Evolutionary conservation across 2,888 invertebrate species (phyloP), one percentile per base, ranked within the genome.

Genomic region (Amiota mariae): DNA sequence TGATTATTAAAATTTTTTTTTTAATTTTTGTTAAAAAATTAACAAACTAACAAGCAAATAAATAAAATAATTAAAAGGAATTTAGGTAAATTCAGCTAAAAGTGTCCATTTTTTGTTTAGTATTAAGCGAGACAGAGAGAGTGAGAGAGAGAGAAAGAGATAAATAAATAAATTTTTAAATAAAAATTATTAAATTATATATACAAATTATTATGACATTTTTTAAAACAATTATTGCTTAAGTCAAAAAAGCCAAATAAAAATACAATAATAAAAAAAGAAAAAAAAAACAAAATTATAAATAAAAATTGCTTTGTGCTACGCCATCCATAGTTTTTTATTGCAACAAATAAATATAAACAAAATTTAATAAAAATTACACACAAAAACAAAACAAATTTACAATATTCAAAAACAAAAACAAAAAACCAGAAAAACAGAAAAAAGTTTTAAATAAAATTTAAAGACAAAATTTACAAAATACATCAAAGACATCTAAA

Each of bases 21-120:
- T 2, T 6, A 4, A 4, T 36, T 36, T 36, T 36, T 36, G 36
- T 36, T 36, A 36, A 6, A 36, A 36, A 36, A 36, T 6, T 36
- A 36, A 36, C 36, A 2, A 36, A 36, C 8, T 3, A 24, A 36
- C 2, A 36, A 36, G 36, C 36, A 36, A 36, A 24, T 24, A 24
- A n/a, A n/a, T n/a, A n/a, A n/a, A n/a, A n/a, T n/a, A n/a, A n/a
- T n/a, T n/a, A n/a, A 24, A 24, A 24, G 24, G 24, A 24, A 36
- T 36, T 36, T 36, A 4, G 36, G 36, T 6, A 36, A 67, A 20
- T 12, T 13, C 20, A 20, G 24, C 48, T 18, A 64, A 49, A 73
- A 79, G 81, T 80, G 85, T 85, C 85, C 85, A 85, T 85, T 85
- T 84, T 80, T 18, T 82, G 81, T 79, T 79, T 85, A 85, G 80